phyloP scores from a whole-genome alignment of 2,113 vertebrate genomes.

The Cyanoliseus patagonus region DNA sequence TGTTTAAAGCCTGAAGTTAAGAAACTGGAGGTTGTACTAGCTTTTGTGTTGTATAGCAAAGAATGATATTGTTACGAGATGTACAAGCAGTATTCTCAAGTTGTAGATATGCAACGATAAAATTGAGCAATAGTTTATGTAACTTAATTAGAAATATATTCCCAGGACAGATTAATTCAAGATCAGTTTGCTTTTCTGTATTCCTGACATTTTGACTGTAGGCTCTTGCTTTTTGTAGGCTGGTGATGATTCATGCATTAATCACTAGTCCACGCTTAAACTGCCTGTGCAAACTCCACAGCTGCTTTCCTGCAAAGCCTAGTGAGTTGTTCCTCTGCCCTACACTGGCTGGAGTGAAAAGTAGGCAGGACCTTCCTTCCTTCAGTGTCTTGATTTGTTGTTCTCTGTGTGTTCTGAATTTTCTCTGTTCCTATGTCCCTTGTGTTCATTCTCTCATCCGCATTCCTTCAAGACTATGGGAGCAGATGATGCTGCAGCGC shows the following conservation, averaged over 20 bases:
- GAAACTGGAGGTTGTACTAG: not conserved
- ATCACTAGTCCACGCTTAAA: not conserved
- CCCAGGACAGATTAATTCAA: not conserved
- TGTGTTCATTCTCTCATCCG: not conserved
- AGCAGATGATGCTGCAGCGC: not conserved
- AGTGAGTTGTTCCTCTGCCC: not conserved
- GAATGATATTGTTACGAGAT: not conserved
- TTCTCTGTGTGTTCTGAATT: not conserved
- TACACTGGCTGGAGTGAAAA: not conserved
- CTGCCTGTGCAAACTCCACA: not conserved
- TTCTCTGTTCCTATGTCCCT: not conserved
- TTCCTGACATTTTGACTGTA: conserved; percentile 35
- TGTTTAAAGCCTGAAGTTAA: not conserved
- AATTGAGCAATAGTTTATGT: not conserved
- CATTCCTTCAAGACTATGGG: not conserved
- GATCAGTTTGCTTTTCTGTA: conserved; percentile 15
- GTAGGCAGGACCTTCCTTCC: not conserved
- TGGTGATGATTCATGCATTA: conserved; percentile 31
- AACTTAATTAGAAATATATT: conserved; percentile 15
- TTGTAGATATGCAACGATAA: not conserved
- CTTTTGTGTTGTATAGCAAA: not conserved
- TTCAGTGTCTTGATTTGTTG: not conserved
- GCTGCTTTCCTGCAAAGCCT: conserved; percentile 5
- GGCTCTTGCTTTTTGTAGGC: conserved; percentile 8
- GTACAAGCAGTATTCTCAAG: not conserved